A percentile compares a stretch with the other conserved stretches of the same genome.
Conservation (phyloP, 2,797 vertebrate genomes). For the Menidia menidia region DNA sequence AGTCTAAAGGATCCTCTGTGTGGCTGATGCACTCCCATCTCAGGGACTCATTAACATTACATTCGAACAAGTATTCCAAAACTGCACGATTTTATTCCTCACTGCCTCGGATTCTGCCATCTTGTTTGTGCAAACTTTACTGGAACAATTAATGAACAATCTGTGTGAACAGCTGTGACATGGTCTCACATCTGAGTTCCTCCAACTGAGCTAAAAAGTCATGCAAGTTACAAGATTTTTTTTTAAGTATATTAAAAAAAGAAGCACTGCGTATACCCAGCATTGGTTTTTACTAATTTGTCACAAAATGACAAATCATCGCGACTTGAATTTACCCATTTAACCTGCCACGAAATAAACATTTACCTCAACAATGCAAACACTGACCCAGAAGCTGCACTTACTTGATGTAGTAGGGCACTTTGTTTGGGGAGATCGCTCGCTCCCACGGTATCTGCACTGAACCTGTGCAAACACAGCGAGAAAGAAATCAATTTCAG, state of each 20-base stretch:
- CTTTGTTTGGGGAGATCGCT: slow-evolving; percentile 98
- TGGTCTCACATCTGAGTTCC: not conserved
- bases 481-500: slow-evolving; percentile 50
- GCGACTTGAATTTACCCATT: slow-evolving; percentile 1
- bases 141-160: not conserved
- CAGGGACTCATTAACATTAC: not conserved
- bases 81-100: not conserved
- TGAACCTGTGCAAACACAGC: slow-evolving; percentile 85
- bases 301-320: slow-evolving; percentile 5
- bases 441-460: slow-evolving; percentile 98
- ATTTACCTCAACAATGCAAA: slow-evolving; percentile 5
- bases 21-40: not conserved
- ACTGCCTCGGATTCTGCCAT: not conserved
- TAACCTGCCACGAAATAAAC: slow-evolving; percentile 3
- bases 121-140: not conserved
- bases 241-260: not conserved
- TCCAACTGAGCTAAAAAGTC: not conserved
- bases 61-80: slow-evolving; percentile 1
- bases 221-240: not conserved
- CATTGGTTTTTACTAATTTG: not conserved
- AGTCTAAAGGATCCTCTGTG: not conserved
- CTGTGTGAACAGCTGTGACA: not conserved
- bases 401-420: slow-evolving; percentile 99
- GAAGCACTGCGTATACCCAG: not conserved
- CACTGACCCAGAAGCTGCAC: slow-evolving; percentile 65